phyloP scores from a whole-genome alignment of 2,888 invertebrate species.

The Zonitis immaculata region DNA sequence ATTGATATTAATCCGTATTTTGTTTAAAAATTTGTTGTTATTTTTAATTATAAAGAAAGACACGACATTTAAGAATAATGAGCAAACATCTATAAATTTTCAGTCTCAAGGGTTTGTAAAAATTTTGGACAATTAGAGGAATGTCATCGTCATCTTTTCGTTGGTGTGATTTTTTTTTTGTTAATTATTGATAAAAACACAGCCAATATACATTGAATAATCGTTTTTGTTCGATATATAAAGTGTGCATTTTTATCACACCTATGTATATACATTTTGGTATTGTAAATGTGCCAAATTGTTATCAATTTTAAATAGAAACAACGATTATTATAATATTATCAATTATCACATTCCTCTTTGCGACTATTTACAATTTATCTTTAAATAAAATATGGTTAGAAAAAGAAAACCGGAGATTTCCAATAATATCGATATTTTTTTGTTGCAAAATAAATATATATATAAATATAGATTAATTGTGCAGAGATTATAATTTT shows the following conservation, averaged over 20 bases:
- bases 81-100: constrained; percentile 25
- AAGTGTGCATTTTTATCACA: background rate
- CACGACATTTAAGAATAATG: constrained; percentile 18
- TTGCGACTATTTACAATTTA: background rate
- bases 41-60: constrained; percentile 10
- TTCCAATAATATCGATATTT: too few species aligned
- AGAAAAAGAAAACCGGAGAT: too few species aligned
- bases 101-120: constrained; percentile 31
- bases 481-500: background rate
- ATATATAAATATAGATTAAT: background rate
- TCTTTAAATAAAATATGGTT: too few species aligned
- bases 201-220: constrained; percentile 12
- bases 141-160: constrained; percentile 14
- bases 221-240: constrained; percentile 1
- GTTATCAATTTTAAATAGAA: background rate
- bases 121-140: constrained; percentile 27
- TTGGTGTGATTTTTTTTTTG: constrained; percentile 7
- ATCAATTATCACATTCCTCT: background rate
- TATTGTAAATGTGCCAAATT: background rate
- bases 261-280: background rate
- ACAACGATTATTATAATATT: background rate
- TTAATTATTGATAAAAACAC: constrained; percentile 18
- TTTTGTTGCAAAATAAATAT: background rate
- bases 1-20: constrained; percentile 3
- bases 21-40: constrained; percentile 6